phyloP scores from a whole-genome alignment of 2,113 vertebrate species.

The Lophura nycthemera region DNA sequence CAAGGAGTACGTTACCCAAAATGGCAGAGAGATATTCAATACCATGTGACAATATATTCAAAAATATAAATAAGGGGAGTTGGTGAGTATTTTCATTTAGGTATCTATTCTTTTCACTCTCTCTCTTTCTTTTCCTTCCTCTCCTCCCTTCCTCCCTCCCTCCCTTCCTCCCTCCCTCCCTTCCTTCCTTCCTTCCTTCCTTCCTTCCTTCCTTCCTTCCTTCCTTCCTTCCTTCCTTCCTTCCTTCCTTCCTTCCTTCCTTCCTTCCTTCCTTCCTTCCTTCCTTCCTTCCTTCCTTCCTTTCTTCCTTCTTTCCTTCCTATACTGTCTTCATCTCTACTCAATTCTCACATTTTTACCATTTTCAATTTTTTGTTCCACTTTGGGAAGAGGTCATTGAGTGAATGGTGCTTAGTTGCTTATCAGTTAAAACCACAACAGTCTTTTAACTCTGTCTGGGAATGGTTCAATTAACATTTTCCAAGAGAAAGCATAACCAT shows the following conservation, averaged over 20 bases:
- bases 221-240: too few species aligned
- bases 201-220: too few species aligned
- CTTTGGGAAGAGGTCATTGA: not conserved
- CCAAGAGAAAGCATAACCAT: accelerated
- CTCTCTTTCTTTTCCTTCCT: too few species aligned
- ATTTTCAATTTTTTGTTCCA: not conserved
- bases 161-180: too few species aligned
- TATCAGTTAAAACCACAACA: not conserved
- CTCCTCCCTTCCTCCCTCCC: too few species aligned
- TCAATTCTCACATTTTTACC: not conserved
- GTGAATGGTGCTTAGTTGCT: not conserved
- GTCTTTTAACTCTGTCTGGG: not conserved
- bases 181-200: too few species aligned
- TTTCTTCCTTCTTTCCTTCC: too few species aligned
- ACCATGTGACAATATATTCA: not conserved
- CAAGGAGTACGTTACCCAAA: not conserved
- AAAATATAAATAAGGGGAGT: not conserved
- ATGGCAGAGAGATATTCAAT: not conserved
- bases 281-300: too few species aligned
- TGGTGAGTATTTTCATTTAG: not conserved
- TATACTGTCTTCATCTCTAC: too few species aligned
- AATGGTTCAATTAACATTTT: not conserved
- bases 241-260: too few species aligned
- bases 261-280: too few species aligned
- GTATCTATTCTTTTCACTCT: too few species aligned